These are phyloP conservation scores for Labeo rohita DNA, from an alignment of 2,113 vertebrate genomes.

Conservation along the genomic window DNA sequence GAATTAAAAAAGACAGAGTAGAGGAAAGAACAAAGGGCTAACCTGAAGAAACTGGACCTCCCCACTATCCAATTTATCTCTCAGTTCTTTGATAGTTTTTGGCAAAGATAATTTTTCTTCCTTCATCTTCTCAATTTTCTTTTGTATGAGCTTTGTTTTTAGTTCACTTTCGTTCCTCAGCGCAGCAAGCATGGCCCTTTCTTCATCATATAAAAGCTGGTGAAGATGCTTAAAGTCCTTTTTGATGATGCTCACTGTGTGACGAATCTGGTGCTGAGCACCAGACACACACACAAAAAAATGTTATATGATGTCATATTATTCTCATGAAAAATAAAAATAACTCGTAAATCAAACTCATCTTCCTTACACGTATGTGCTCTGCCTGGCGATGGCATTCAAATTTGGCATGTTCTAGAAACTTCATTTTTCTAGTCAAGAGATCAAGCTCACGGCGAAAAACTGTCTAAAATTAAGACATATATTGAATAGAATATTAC, in stretches of 20 bases:
- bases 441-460: background rate
- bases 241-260: constrained; percentile 3
- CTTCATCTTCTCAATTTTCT: background rate
- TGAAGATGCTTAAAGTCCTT: constrained; percentile 35
- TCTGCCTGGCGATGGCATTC: background rate
- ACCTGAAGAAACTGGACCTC: constrained; percentile 31
- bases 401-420: background rate
- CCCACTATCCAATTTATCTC: background rate
- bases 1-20: background rate
- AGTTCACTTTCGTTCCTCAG: background rate
- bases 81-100: background rate
- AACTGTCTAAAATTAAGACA: background rate
- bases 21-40: background rate
- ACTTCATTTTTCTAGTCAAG: background rate
- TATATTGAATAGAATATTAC: background rate
- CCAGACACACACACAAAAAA: background rate
- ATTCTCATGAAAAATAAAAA: background rate
- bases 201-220: constrained; percentile 31
- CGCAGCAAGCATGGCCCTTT: constrained; percentile 3
- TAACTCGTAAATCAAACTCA: background rate
- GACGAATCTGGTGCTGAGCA: background rate
- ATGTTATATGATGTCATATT: background rate
- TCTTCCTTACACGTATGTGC: background rate
- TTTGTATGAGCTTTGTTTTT: constrained; percentile 17
- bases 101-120: background rate